A percentile compares a stretch with the other conserved stretches of the same genome.
These are phyloP conservation scores for Erebia epiphron DNA, from an alignment of 2,888 invertebrate species.

Conservation along the genomic window DNA sequence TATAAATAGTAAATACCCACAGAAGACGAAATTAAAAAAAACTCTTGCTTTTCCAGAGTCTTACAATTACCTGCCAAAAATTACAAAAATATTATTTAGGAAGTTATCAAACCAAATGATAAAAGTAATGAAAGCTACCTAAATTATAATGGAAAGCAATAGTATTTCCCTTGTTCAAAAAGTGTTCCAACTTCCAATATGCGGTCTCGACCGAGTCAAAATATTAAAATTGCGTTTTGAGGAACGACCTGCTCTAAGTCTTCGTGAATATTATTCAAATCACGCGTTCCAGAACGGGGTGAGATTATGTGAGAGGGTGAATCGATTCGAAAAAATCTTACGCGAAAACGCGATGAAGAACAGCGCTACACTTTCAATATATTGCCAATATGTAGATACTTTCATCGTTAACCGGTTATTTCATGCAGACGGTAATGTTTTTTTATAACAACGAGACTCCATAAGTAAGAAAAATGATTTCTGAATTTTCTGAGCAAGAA, in stretches of 20 bases:
- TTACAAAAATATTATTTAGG: too few relatives aligned
- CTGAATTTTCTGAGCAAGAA: too few relatives aligned
- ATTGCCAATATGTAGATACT: slow-evolving; percentile 28
- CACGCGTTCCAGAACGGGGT: slow-evolving; percentile 36
- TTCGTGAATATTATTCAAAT: slow-evolving; percentile 36
- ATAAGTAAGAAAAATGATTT: too few relatives aligned
- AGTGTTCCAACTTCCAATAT: slow-evolving; percentile 23
- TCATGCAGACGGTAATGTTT: slow-evolving; percentile 5
- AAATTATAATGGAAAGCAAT: not conserved
- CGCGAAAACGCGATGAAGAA: slow-evolving; percentile 10
- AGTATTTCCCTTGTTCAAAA: slow-evolving; percentile 27
- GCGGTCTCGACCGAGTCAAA: slow-evolving; percentile 26
- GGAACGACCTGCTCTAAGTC: slow-evolving; percentile 35
- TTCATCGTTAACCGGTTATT: slow-evolving; percentile 27
- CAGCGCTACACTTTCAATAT: slow-evolving; percentile 31
- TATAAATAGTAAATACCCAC: too few relatives aligned
- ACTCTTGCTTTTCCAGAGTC: too few relatives aligned
- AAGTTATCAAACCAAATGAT: not conserved
- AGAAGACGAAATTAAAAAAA: too few relatives aligned
- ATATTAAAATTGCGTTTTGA: slow-evolving; percentile 39
- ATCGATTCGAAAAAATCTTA: slow-evolving; percentile 23
- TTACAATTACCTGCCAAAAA: too few relatives aligned
- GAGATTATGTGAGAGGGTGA: slow-evolving; percentile 40
- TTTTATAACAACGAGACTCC: slow-evolving; percentile 13
- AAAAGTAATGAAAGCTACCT: not conserved